A percentile compares a stretch with the other conserved stretches of the same genome.
Evolutionary conservation across 2,888 invertebrate genomes (phyloP).

Genomic region (Phalangium opilio): DNA sequence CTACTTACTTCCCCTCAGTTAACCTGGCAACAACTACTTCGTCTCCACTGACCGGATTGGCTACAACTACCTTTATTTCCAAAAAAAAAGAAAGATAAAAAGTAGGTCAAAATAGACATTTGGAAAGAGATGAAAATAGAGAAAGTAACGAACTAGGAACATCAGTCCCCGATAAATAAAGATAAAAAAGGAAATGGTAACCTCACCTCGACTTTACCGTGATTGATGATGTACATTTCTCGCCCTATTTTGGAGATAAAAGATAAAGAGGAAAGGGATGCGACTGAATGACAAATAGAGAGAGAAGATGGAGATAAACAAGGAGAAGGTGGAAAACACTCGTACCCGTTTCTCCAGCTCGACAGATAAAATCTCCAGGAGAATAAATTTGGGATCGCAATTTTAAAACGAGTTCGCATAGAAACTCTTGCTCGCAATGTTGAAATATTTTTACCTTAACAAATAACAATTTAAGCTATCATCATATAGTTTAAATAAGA

Average conservation of each 20-base stretch:
- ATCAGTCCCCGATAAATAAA: not conserved
- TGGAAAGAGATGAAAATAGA: too few relatives aligned
- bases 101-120: too few relatives aligned
- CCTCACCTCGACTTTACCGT: slow-evolving; percentile 61
- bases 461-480: too few relatives aligned
- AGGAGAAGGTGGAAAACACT: not conserved
- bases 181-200: not conserved
- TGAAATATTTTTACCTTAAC: slow-evolving; percentile 62
- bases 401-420: slow-evolving; percentile 80
- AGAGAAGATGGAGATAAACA: not conserved
- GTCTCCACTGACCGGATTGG: slow-evolving; percentile 21
- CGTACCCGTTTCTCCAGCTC: slow-evolving; percentile 52
- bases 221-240: slow-evolving; percentile 87
- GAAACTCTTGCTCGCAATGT: slow-evolving; percentile 43
- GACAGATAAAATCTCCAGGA: slow-evolving; percentile 75
- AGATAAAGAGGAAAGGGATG: not conserved
- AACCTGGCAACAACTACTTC: slow-evolving; percentile 25
- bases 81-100: too few relatives aligned
- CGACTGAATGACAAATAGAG: too few relatives aligned
- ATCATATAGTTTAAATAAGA: too few relatives aligned
- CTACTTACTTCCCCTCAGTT: slow-evolving; percentile 24
- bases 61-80: slow-evolving; percentile 24
- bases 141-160: too few relatives aligned
- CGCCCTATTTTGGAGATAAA: slow-evolving; percentile 41
- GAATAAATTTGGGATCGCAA: slow-evolving; percentile 75